Evolutionary conservation across 2,113 vertebrate genomes (phyloP), one percentile per base, ranked within the genome.

Genomic region (Hippolais icterina): DNA sequence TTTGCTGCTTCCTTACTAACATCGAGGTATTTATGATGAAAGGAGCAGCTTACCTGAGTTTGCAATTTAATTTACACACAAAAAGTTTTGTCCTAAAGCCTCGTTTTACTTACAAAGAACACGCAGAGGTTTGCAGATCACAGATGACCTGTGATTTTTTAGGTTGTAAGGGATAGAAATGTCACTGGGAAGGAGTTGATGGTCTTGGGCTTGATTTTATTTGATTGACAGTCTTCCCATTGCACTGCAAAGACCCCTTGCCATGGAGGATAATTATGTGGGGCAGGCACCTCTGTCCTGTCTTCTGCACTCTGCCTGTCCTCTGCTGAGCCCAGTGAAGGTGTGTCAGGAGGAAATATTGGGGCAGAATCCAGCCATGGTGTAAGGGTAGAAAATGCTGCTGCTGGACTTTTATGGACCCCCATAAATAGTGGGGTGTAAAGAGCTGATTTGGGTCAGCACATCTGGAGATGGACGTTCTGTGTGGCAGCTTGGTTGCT

Each of bases 101-200:
- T 50, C 46, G 25, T 27, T 85, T 63, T 63, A 11, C 16, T 59
- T n/a, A 33, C 5, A 24, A 24, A 12, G 23, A 53, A 44, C 37
- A 33, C 0, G 1, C 10, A 42, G 47, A 81, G 41, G 3, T 5
- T 2, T n/a, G 46, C 11, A 42, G 24, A 23, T 76, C 23, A 15
- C 7, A 25, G 41, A 15, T 35, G 14, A 17, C 13, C 46, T 12
- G 1, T 5, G 27, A 18, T 13, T 60, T 47, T 25, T 25, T 39
- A n/a, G 12, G 14, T 44, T 44, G 3, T 27, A 56, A 39, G 41
- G 41, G 14, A 20, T 4, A 28, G 59, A 74, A 89, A 68, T 35
- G 9, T 47, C 49, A 15, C 3, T 35, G 27, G 33, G 21, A 42
- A 72, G 33, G 18, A 44, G 44, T 0, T 84, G 19, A 15, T 20